Evolutionary conservation across 2,888 invertebrate genomes (phyloP).

Genomic region (Sinhomidia bicolor): DNA sequence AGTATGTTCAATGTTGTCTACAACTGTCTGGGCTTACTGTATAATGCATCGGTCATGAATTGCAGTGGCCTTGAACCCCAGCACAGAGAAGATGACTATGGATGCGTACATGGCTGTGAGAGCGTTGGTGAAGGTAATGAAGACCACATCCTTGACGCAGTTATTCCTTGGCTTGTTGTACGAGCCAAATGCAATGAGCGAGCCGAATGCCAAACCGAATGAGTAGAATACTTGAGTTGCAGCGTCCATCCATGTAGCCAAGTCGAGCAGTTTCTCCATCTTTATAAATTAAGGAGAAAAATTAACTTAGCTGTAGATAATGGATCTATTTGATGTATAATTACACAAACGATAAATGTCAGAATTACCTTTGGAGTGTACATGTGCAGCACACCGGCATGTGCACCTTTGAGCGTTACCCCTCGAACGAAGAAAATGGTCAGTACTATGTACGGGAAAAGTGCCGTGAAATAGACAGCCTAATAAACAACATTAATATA

Average conservation of each 20-base stretch:
- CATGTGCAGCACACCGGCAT: slow-evolving; percentile 94
- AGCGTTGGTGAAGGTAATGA: slow-evolving; percentile 96
- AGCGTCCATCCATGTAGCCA: slow-evolving; percentile 97
- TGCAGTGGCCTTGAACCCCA: slow-evolving; percentile 97
- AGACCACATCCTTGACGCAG: slow-evolving; percentile 94
- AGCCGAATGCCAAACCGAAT: slow-evolving; percentile 96
- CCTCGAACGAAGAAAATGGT: slow-evolving; percentile 97
- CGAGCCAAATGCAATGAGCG: slow-evolving; percentile 96
- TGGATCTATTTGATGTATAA: too few species aligned
- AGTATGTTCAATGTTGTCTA: neutral
- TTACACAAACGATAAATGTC: too few species aligned
- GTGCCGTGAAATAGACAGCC: slow-evolving; percentile 96
- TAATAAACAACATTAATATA: neutral
- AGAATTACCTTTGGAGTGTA: slow-evolving; percentile 91
- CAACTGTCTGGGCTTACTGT: slow-evolving; percentile 86
- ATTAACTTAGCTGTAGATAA: too few species aligned
- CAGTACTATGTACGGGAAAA: slow-evolving; percentile 96
- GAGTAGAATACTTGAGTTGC: slow-evolving; percentile 99
- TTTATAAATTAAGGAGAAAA: slow-evolving; percentile 81
- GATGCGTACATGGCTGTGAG: slow-evolving; percentile 97
- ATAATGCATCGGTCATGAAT: slow-evolving; percentile 93
- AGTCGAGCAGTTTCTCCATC: slow-evolving; percentile 92
- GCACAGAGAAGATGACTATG: slow-evolving; percentile 96
- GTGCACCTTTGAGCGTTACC: slow-evolving; percentile 92
- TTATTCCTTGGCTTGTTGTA: slow-evolving; percentile 98